Conservation (phyloP, 2,113 vertebrate genomes). For the Brachyhypopomus occidentalis region DNA sequence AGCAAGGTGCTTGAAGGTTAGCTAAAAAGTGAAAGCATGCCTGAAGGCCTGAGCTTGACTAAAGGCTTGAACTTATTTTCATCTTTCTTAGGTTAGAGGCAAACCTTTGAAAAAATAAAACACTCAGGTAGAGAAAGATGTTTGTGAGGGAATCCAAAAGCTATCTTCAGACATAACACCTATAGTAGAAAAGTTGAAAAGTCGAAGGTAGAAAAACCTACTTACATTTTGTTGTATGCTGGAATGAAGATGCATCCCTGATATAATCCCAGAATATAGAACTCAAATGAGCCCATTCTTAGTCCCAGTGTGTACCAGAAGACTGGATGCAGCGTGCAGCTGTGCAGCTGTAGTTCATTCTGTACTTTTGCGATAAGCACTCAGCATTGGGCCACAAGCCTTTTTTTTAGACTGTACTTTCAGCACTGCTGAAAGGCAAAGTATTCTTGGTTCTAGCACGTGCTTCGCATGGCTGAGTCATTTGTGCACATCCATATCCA, state of each 20-base stretch:
- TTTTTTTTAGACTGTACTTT: background rate
- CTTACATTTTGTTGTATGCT: background rate
- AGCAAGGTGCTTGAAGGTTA: background rate
- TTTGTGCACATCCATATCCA: background rate
- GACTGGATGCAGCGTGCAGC: background rate
- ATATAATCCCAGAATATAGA: too few species aligned
- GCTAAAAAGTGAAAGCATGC: background rate
- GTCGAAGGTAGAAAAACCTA: background rate
- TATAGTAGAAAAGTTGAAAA: too few species aligned
- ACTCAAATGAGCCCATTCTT: background rate
- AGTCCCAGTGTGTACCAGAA: background rate
- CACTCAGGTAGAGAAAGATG: background rate
- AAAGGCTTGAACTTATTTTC: background rate
- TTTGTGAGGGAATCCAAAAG: background rate
- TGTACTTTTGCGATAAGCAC: constrained; percentile 4
- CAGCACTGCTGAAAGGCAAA: background rate
- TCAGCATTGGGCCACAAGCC: background rate
- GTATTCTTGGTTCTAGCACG: constrained; percentile 6
- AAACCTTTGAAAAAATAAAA: background rate
- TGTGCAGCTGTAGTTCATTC: background rate
- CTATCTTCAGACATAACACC: background rate
- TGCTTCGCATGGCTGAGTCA: constrained; percentile 3
- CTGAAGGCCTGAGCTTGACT: background rate
- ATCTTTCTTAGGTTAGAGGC: background rate
- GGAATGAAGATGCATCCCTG: background rate